Evolutionary conservation across 2,797 vertebrate species (phyloP).

Genomic region (Ceyx erithaca): DNA sequence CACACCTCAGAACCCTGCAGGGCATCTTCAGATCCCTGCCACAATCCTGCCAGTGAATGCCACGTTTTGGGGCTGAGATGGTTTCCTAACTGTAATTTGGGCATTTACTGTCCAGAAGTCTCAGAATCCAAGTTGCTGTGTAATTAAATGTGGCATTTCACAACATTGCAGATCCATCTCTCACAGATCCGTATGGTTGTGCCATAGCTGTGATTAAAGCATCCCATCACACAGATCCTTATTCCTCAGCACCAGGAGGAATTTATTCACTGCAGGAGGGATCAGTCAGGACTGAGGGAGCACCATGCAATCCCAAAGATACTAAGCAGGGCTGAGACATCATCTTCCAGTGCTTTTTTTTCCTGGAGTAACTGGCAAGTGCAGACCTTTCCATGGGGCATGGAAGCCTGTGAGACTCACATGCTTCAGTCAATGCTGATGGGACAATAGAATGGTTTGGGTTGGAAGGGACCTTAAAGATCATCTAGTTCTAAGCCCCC

Average conservation of each 20-base stretch:
- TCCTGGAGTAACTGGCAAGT: neutral
- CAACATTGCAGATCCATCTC: neutral
- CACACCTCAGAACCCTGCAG: neutral
- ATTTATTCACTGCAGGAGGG: neutral
- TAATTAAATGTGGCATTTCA: neutral
- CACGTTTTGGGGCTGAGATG: neutral
- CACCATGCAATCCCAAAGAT: neutral
- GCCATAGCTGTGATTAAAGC: neutral
- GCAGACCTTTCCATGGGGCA: neutral
- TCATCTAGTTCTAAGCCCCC: too few relatives aligned
- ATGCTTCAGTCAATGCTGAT: neutral
- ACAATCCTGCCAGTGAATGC: neutral
- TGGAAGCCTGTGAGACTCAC: neutral
- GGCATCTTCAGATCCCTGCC: neutral
- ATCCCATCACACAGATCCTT: neutral
- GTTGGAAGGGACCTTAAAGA: too few relatives aligned
- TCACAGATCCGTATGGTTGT: neutral
- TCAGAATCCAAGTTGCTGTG: fast-evolving
- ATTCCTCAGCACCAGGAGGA: neutral
- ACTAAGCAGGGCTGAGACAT: neutral
- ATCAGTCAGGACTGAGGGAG: neutral
- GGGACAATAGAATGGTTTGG: too few relatives aligned
- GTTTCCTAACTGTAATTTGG: neutral
- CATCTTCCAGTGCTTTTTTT: fast-evolving
- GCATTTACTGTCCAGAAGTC: neutral